These are phyloP conservation scores for Sebastes aleutianus DNA, from an alignment of 2,797 vertebrate genomes.

Conservation along the genomic window DNA sequence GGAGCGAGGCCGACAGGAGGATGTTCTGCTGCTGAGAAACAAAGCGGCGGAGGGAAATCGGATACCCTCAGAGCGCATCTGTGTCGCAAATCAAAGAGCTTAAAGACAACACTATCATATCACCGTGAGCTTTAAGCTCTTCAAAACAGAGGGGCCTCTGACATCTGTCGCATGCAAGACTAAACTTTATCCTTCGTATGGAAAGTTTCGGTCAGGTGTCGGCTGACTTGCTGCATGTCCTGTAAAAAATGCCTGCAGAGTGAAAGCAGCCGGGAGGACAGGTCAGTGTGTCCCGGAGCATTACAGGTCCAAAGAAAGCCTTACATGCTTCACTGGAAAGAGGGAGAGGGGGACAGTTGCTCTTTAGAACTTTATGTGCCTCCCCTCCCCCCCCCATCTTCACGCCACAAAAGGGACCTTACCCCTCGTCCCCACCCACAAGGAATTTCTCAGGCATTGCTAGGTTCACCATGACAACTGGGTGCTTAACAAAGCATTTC, in stretches of 20 bases:
- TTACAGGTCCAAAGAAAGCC: slow-evolving; percentile 57
- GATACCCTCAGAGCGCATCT: slow-evolving; percentile 60
- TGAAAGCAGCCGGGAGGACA: slow-evolving; percentile 44
- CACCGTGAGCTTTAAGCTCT: slow-evolving; percentile 32
- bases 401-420: slow-evolving; percentile 78
- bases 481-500: slow-evolving; percentile 89
- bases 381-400: slow-evolving; percentile 64
- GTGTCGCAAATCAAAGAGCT: slow-evolving; percentile 62
- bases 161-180: slow-evolving; percentile 34
- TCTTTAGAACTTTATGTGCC: slow-evolving; percentile 79
- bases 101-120: slow-evolving; percentile 39
- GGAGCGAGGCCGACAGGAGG: slow-evolving; percentile 52
- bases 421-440: slow-evolving; percentile 81
- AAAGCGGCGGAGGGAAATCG: slow-evolving; percentile 58
- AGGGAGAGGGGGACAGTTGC: slow-evolving; percentile 68
- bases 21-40: slow-evolving; percentile 53
- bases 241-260: slow-evolving; percentile 40
- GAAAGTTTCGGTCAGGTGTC: slow-evolving; percentile 49
- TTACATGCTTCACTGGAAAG: slow-evolving; percentile 65
- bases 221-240: slow-evolving; percentile 27
- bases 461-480: slow-evolving; percentile 87
- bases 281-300: slow-evolving; percentile 52
- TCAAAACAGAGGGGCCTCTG: slow-evolving; percentile 35
- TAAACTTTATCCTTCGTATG: not conserved
- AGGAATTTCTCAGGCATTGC: slow-evolving; percentile 85